These are phyloP conservation scores for Junonia oenone DNA, from an alignment of 2,888 invertebrate genomes.

Conservation along the genomic window DNA sequence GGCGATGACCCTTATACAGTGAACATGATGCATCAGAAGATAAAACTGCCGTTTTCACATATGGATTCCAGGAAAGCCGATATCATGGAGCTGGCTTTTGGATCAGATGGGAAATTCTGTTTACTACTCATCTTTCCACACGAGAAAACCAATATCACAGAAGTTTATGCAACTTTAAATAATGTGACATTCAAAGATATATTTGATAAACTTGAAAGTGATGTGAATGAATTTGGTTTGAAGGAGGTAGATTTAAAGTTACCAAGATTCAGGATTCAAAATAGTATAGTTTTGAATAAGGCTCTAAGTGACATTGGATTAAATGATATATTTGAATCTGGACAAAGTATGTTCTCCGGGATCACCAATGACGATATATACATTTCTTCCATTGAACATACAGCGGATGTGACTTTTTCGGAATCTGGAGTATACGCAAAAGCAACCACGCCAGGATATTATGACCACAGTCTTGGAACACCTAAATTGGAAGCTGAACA, in stretches of 20 bases:
- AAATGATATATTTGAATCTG: conserved; percentile 80
- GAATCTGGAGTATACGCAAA: neutral
- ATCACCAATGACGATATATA: conserved; percentile 76
- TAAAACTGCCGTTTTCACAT: conserved; percentile 78
- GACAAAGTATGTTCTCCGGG: conserved; percentile 74
- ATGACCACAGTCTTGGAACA: neutral
- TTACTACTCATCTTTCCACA: conserved; percentile 84
- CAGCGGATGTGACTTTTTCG: conserved; percentile 83
- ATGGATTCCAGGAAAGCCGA: conserved; percentile 77
- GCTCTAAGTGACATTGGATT: conserved; percentile 83
- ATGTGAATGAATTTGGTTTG: conserved; percentile 68
- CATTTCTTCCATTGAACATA: conserved; percentile 83
- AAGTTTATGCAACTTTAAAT: conserved; percentile 73
- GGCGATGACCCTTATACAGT: conserved; percentile 85
- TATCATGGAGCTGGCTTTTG: conserved; percentile 84
- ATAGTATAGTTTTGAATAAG: conserved; percentile 79
- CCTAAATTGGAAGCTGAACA: neutral
- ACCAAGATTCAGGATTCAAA: conserved; percentile 81
- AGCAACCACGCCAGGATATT: neutral
- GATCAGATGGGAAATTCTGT: conserved; percentile 72
- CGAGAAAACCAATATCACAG: conserved; percentile 61
- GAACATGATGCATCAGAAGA: conserved; percentile 55
- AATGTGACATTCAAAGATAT: conserved; percentile 66
- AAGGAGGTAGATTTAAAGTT: conserved; percentile 82
- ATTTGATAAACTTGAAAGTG: conserved; percentile 63